Evolutionary conservation across 2,797 vertebrate species (phyloP).

Genomic region (Pyrrhura leucotis): DNA sequence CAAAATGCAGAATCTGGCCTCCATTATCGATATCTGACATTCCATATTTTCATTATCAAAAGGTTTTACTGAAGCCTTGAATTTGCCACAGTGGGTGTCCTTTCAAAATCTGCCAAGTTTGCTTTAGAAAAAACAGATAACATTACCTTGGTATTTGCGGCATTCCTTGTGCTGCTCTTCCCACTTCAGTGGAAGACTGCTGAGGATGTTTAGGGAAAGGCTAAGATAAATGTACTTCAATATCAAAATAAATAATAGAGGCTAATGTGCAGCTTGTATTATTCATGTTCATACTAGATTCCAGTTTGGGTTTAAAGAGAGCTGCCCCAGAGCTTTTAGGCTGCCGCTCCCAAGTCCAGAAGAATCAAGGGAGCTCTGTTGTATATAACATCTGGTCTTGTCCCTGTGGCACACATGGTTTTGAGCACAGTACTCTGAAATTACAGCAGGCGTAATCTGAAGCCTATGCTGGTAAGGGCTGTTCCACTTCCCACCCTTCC

Average conservation of each 20-base stretch:
- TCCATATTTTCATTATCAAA: slow-evolving; percentile 49
- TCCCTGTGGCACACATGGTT: neutral
- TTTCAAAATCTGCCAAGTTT: slow-evolving; percentile 61
- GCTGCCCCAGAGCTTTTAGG: neutral
- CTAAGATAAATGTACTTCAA: slow-evolving; percentile 62
- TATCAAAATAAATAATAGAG: slow-evolving; percentile 59
- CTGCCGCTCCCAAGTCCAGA: neutral
- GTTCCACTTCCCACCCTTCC: neutral
- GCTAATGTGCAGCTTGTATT: slow-evolving; percentile 13
- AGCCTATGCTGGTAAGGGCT: neutral
- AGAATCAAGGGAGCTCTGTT: neutral
- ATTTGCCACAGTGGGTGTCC: slow-evolving; percentile 49
- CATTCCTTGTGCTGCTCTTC: slow-evolving; percentile 54
- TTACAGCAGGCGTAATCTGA: neutral
- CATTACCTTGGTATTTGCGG: slow-evolving; percentile 52
- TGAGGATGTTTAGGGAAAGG: slow-evolving; percentile 67
- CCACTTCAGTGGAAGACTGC: slow-evolving; percentile 34
- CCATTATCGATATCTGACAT: neutral
- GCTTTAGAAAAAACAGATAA: slow-evolving; percentile 55
- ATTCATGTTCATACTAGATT: slow-evolving; percentile 13
- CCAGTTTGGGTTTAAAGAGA: slow-evolving; percentile 4
- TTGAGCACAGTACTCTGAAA: neutral
- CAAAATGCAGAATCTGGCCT: slow-evolving; percentile 9
- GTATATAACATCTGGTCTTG: neutral
- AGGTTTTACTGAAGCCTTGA: slow-evolving; percentile 35